These are phyloP conservation scores for Nothura maculosa DNA, from an alignment of 2,797 vertebrate genomes.

Conservation along the genomic window DNA sequence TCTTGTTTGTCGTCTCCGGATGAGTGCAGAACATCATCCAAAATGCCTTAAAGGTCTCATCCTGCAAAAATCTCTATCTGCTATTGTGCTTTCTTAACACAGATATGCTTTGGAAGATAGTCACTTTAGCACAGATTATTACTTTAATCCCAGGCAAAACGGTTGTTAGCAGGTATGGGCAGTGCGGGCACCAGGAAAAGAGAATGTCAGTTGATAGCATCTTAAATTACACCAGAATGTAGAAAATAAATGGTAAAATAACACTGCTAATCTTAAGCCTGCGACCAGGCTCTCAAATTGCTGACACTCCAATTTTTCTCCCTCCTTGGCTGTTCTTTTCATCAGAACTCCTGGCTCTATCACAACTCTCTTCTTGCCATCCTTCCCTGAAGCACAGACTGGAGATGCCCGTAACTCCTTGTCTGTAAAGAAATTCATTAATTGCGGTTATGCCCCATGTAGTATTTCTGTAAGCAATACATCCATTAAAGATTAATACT, in stretches of 20 bases:
- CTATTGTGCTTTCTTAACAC: background rate
- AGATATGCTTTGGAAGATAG: background rate
- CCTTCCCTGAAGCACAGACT: background rate
- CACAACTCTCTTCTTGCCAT: background rate
- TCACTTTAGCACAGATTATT: background rate
- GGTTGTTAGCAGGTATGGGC: background rate
- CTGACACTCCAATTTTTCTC: background rate
- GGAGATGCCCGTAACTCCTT: background rate
- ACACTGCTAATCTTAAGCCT: background rate
- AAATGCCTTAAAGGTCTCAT: background rate
- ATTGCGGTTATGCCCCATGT: background rate
- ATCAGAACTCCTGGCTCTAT: background rate
- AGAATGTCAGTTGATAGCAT: background rate
- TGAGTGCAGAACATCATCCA: background rate
- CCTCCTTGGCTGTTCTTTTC: background rate
- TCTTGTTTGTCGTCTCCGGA: background rate
- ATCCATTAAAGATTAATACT: conserved; percentile 52
- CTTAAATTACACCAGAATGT: background rate
- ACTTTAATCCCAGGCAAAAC: background rate
- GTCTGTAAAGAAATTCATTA: background rate
- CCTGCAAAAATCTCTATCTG: background rate
- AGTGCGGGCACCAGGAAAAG: background rate
- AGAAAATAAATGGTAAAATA: background rate
- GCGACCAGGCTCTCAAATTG: background rate
- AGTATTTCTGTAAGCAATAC: background rate